These are phyloP conservation scores for Drosophila pectinifera DNA, from an alignment of 1,140 invertebrate species.

Conservation along the genomic window DNA sequence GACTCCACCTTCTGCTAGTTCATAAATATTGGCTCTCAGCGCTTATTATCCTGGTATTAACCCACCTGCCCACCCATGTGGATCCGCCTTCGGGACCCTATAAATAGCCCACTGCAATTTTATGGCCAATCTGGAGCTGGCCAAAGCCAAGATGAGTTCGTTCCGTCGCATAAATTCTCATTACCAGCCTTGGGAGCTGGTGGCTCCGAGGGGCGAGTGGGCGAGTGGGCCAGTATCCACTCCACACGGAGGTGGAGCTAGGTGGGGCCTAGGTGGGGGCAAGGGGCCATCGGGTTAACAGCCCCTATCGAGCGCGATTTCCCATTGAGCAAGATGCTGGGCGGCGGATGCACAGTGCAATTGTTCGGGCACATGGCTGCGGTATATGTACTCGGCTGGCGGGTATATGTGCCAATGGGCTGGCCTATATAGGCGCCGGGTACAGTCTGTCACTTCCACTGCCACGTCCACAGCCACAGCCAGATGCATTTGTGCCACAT, in stretches of 20 bases:
- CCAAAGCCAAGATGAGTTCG: neutral
- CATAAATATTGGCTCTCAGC: neutral
- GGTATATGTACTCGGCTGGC: neutral
- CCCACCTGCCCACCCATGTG: neutral
- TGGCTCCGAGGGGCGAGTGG: neutral
- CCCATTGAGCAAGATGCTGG: constrained; percentile 49
- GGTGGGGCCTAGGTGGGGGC: neutral
- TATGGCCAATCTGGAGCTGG: constrained; percentile 18
- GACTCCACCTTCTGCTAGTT: neutral
- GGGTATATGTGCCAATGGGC: constrained; percentile 66
- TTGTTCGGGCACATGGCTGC: constrained; percentile 12
- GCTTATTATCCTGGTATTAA: neutral
- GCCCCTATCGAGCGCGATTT: constrained; percentile 26
- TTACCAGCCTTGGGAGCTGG: constrained; percentile 1
- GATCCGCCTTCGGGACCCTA: neutral
- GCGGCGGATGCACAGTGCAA: constrained; percentile 30
- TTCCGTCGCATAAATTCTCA: constrained; percentile 20
- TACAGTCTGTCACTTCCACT: constrained; percentile 64
- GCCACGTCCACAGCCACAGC: constrained; percentile 21
- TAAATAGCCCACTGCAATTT: constrained; percentile 45
- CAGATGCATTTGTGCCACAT: constrained; percentile 68
- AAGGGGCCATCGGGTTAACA: constrained; percentile 8
- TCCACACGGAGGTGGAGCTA: too few species aligned
- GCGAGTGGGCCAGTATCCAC: too few species aligned
- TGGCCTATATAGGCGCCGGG: constrained; percentile 67